Evolutionary conservation across 2,888 invertebrate genomes (phyloP).

Genomic region (Cosmorhoe ocellata): DNA sequence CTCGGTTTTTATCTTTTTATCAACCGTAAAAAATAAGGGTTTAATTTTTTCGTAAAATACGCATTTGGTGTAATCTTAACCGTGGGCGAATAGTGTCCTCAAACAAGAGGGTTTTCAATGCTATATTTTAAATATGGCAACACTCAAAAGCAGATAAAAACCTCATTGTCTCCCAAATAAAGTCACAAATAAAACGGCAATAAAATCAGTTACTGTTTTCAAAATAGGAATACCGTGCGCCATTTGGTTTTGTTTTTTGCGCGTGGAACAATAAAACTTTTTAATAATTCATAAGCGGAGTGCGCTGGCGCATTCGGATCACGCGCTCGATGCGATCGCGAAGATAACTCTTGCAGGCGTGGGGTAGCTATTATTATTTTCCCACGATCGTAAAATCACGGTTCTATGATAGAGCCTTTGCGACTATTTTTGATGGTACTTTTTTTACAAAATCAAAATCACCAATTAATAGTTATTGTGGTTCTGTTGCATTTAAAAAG

Average conservation of each 20-base stretch:
- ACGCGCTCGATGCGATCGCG: slow-evolving; percentile 67
- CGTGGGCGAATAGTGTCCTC: not conserved
- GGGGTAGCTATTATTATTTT: slow-evolving; percentile 69
- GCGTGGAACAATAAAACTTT: slow-evolving; percentile 72
- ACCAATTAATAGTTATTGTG: too few relatives aligned
- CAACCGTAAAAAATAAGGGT: slow-evolving; percentile 14
- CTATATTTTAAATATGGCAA: slow-evolving; percentile 24
- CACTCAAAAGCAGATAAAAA: slow-evolving; percentile 36
- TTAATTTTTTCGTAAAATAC: slow-evolving; percentile 12
- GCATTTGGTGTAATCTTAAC: not conserved
- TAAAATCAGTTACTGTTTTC: slow-evolving; percentile 71
- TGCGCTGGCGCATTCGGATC: slow-evolving; percentile 61
- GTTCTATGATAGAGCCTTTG: slow-evolving; percentile 38
- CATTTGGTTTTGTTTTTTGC: slow-evolving; percentile 65
- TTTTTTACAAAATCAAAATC: not conserved
- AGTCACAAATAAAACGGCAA: slow-evolving; percentile 67
- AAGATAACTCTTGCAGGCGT: slow-evolving; percentile 50
- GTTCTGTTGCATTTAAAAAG: too few relatives aligned
- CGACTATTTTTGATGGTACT: not conserved
- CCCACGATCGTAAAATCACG: slow-evolving; percentile 75
- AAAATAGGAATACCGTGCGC: slow-evolving; percentile 66
- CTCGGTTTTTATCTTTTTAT: slow-evolving; percentile 8
- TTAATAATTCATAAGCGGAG: slow-evolving; percentile 77
- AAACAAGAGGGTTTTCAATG: not conserved
- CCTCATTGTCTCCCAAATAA: slow-evolving; percentile 68